Conservation (phyloP, 2,888 invertebrate genomes). For the Nephrotoma appendiculata region DNA sequence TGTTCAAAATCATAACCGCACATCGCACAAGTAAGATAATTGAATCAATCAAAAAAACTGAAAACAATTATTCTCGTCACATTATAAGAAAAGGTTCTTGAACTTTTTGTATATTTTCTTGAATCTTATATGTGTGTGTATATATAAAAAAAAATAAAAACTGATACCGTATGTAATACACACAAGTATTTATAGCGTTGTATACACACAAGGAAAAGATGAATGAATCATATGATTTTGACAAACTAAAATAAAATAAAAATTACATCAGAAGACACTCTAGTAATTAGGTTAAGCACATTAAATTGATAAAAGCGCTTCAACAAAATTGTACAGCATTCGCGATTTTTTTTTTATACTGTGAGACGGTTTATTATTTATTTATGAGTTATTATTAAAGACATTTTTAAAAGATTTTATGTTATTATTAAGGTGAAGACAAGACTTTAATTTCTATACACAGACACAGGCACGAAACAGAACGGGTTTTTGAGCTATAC, state of each 20-base stretch:
- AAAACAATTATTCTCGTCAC: background rate
- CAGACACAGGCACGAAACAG: background rate
- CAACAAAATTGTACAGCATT: background rate
- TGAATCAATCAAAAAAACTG: background rate
- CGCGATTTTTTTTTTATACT: background rate
- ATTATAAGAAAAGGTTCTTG: background rate
- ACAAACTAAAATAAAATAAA: background rate
- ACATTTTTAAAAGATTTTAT: background rate
- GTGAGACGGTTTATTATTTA: background rate
- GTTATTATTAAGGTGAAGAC: background rate
- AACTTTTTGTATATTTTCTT: background rate
- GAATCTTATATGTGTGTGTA: background rate
- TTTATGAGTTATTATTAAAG: background rate
- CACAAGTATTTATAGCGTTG: background rate
- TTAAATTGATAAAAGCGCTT: background rate
- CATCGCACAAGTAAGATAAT: background rate
- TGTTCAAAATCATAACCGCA: background rate
- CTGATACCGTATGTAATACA: background rate
- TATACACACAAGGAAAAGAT: background rate
- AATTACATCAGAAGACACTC: background rate
- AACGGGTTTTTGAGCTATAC: background rate
- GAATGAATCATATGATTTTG: background rate
- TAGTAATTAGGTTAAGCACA: background rate
- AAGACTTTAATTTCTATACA: background rate
- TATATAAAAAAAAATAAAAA: background rate